Conservation (phyloP, 2,113 vertebrate species). For the Emydocephalus ijimae region DNA sequence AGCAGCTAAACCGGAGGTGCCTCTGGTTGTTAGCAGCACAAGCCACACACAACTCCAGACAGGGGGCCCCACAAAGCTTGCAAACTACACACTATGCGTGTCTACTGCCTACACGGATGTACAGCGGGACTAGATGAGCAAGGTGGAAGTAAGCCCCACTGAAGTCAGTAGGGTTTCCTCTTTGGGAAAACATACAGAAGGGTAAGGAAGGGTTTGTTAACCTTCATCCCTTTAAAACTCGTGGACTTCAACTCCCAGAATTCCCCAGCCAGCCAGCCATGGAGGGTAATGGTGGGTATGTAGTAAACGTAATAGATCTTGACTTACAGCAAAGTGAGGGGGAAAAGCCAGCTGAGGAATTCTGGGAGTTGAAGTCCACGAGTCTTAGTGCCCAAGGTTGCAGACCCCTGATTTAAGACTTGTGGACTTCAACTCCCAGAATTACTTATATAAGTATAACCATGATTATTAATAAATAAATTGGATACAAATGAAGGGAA, state of each 20-base stretch:
- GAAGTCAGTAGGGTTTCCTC: background rate
- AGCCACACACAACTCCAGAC: background rate
- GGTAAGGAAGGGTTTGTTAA: background rate
- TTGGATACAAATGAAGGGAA: no score
- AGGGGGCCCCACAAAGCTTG: background rate
- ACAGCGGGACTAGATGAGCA: background rate
- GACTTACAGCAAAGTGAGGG: no score
- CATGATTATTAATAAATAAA: no score
- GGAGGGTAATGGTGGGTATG: no score
- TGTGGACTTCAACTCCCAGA: no score
- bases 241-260: background rate
- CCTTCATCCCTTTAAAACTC: background rate
- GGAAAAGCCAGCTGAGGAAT: background rate
- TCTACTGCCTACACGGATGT: background rate
- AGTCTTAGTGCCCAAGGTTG: no score
- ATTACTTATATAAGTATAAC: no score
- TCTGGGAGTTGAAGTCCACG: no score
- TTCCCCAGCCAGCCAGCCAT: background rate
- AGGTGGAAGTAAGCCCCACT: background rate
- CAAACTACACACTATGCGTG: background rate
- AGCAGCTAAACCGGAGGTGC: background rate
- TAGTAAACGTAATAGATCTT: no score
- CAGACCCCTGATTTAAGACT: no score
- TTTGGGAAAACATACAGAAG: background rate
- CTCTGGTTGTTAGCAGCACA: background rate